Evolutionary conservation across 2,797 vertebrate species (phyloP), one percentile per base, ranked within the genome.

Genomic region (Triplophysa yarkandensis): DNA sequence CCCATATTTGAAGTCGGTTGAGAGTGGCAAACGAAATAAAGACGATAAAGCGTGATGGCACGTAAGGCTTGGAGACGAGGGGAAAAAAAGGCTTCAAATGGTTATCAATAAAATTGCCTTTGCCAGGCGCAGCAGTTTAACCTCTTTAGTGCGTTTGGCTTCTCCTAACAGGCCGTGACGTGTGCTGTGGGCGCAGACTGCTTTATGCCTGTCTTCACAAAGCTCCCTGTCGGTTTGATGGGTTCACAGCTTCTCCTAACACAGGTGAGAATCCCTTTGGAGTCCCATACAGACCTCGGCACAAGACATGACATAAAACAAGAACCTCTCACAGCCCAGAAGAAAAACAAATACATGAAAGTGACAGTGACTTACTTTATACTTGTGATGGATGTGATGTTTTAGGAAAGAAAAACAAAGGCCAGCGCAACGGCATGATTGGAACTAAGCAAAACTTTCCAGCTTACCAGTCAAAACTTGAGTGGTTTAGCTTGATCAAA

Each of bases 111-210:
- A 89, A 91, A 91, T 90, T 88, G 90, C 82, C 85, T 89, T 86
- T 89, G 91, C 88, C 90, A 90, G 88, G 86, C 84, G 77, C 86
- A 34, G 89, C 88, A 91, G 88, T 92, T 92, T 92, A 93, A 90
- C 89, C 90, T 92, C 87, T 91, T 92, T 88, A 91, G 86, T 85
- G 68, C 74, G 74, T 78, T 83, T 82, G 86, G 82, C 88, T 83
- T 87, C 85, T 89, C 85, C 86, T 90, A 91, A 90, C 90, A 82
- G 90, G 86, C 86, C 85, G 88, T 85, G 91, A 89, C 85, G 88
- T 85, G 75, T 87, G 74, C 83, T 85, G 65, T 78, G 82, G 84
- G 86, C 79, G 83, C 83, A 85, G 74, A 84, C 89, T 84, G 87
- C 88, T 87, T 88, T 82, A 87, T 84, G 83, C 84, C 85, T 86